Base-by-base conservation (phyloP, 2,113 vertebrate species). In the Heloderma charlesbogerti region DNA sequence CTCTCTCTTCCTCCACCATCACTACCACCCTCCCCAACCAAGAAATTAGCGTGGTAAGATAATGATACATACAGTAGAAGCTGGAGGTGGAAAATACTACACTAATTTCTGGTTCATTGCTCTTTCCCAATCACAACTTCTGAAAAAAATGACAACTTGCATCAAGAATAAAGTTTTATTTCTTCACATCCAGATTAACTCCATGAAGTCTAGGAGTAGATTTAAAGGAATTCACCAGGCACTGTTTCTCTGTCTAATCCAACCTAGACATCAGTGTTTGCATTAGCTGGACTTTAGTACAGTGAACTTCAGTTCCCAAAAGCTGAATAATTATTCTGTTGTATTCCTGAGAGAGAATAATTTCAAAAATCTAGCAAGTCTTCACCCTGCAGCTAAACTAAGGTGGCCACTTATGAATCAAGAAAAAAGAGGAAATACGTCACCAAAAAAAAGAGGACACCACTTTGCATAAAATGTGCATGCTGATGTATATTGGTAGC, bases 71-170 rank as follows among this genome's bases (percentile, higher is more conserved):
- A 54, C 37, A 29, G 34, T 3, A n/a, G 10, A 84, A 80, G 10
- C 54, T 89, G 88, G 86, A 94, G 89, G 87, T 81, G 57, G 54
- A 91, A 88, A 57, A 95, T 92, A 84, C 4, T 0, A 54, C 71
- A 45, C 67, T 92, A 45, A 45, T n/a, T 93, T 94, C 85, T 92
- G 74, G 77, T 93, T 95, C 93, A 91, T 45, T 86, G 84, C 34
- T 57, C 78, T 29, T 69, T 71, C 66, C 45, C 43, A 48, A 71
- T 80, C 60, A 13, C 72, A 6, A 10, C 75, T 94, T 92, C 81
- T 90, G 82, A 94, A 91, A 93, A 92, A 63, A 93, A 57, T 71
- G 48, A 63, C 88, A 95, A 87, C 8, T 75, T 89, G 1, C 57
- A 89, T 79, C 75, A 94, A 91, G 93, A 86, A 54, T 91, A 18